A percentile compares a stretch with the other conserved stretches of the same genome.
These are phyloP conservation scores for Hipparchia sbordonii DNA, from an alignment of 2,888 invertebrate species.

Conservation along the genomic window DNA sequence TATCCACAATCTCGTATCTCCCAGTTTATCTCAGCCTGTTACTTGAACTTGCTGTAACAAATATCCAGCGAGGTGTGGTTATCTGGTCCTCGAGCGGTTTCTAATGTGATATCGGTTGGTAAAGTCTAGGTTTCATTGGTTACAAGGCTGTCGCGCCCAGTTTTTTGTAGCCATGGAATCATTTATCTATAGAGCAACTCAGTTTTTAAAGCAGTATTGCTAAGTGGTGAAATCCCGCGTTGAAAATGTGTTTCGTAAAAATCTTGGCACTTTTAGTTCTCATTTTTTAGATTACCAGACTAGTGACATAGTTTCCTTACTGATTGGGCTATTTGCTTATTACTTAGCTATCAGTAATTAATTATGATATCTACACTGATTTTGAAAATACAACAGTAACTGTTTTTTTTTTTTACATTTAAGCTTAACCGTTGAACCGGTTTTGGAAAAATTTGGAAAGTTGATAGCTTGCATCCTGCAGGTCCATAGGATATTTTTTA, in stretches of 20 bases:
- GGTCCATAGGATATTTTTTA: too few relatives aligned
- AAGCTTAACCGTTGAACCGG: neutral
- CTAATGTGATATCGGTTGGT: constrained; percentile 66
- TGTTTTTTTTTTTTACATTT: too few relatives aligned
- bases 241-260: neutral
- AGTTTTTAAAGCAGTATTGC: neutral
- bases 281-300: neutral
- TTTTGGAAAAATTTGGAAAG: neutral
- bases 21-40: constrained; percentile 40
- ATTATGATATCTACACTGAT: too few relatives aligned
- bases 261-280: neutral
- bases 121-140: constrained; percentile 59
- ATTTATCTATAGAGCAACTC: constrained; percentile 16
- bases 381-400: too few relatives aligned
- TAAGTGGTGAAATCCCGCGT: neutral
- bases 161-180: constrained; percentile 21
- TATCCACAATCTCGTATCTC: constrained; percentile 50
- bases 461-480: neutral
- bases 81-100: constrained; percentile 62
- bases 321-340: neutral
- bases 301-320: neutral
- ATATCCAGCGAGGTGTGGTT: constrained; percentile 61
- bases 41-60: constrained; percentile 57
- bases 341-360: neutral
- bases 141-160: constrained; percentile 19